Conservation (phyloP, 2,888 invertebrate genomes). For the Amitus sp. region DNA sequence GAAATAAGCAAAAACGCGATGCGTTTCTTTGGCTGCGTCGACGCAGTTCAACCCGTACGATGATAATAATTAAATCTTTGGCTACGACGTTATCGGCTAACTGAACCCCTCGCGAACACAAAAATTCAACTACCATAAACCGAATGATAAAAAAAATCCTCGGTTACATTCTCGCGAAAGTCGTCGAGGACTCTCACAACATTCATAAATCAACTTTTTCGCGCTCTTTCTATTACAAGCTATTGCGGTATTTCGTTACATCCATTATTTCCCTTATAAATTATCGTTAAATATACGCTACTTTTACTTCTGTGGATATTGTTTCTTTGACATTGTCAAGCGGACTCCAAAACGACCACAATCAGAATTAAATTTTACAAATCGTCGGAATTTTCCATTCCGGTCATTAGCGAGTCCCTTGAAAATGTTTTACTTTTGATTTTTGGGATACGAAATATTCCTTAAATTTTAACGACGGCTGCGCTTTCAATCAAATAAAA, state of each 20-base stretch:
- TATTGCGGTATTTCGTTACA: too few species aligned
- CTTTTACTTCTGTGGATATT: not conserved
- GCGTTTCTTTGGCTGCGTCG: not conserved
- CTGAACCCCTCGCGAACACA: not conserved
- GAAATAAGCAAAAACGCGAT: not conserved
- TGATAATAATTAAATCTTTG: conserved; percentile 3
- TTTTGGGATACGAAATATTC: not conserved
- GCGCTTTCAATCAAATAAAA: not conserved
- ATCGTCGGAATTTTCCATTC: not conserved
- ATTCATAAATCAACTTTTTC: too few species aligned
- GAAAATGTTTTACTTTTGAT: not conserved
- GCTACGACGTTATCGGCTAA: not conserved
- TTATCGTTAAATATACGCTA: not conserved
- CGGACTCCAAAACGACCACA: too few species aligned
- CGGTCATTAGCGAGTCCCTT: not conserved
- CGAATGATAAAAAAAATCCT: too few species aligned
- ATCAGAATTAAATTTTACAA: too few species aligned
- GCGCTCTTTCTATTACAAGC: too few species aligned
- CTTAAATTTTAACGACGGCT: too few species aligned
- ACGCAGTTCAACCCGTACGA: too few species aligned
- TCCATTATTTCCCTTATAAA: not conserved
- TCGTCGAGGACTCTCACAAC: too few species aligned
- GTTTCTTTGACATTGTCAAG: too few species aligned
- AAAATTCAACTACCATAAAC: too few species aligned
- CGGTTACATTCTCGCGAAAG: too few species aligned